Base-by-base conservation (phyloP, 2,113 vertebrate genomes). In the Puffinus mauretanicus region DNA sequence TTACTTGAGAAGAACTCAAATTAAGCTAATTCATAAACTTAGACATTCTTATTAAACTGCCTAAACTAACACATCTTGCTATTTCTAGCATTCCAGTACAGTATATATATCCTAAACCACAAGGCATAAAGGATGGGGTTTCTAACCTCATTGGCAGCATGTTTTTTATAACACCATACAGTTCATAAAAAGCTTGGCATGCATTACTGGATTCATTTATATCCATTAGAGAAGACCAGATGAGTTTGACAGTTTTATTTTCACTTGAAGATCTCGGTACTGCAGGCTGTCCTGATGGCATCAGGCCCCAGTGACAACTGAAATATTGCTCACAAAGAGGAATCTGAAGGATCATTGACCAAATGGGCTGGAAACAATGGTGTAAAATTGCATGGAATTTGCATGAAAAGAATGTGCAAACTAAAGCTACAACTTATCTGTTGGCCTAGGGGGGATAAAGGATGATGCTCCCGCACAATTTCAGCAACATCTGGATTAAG, bases 41-140 rank as follows among this genome's bases (percentile, higher is more conserved):
- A 92, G 84, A 95, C 89, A 88, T 90, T 95, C 73, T 93, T 95
- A 82, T 88, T 94, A 94, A 95, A 95, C 64, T 78, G 89, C 90
- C 87, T 96, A 91, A 95, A 93, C 93, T 87, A 94, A 97, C 93
- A 96, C 55, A 86, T 93, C 85, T 95, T 93, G 91, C 89, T 93
- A 75, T 96, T 97, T 94, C 89, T 88, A 94, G 57, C 69, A 76
- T 97, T 96, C 91, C 94, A 95, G 60, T 88, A 40, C 64, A 77
- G 95, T 58, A 95, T 78, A 94, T 92, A 93, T 91, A 97, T 96
- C 87, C 95, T 90, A 94, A 97, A 95, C 94, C 95, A 97, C 97
- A 96, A 96, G 60, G 85, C 95, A 96, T 93, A 89, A 94, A 95
- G 84, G 81, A 96, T 89, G 83, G 93, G 58, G 67, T 95, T 96